Conservation (phyloP, 2,797 vertebrate genomes). For the Chromis chromis region DNA sequence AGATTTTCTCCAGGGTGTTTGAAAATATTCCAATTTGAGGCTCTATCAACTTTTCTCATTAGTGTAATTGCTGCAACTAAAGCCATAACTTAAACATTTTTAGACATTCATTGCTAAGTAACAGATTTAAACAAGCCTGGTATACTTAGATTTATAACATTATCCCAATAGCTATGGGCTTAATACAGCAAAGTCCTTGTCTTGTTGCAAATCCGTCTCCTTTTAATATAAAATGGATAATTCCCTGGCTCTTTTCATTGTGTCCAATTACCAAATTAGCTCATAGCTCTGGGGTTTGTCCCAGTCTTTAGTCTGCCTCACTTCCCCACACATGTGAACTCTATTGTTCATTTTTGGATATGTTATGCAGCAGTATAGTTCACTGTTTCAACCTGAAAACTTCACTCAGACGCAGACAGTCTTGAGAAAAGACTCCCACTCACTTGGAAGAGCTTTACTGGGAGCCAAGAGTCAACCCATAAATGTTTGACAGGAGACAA, state of each 20-base stretch:
- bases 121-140: slow-evolving; percentile 29
- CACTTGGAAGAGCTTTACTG: slow-evolving; percentile 26
- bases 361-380: slow-evolving; percentile 25
- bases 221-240: slow-evolving; percentile 42
- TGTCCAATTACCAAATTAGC: slow-evolving; percentile 54
- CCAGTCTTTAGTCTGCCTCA: slow-evolving; percentile 27
- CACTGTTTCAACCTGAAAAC: slow-evolving; percentile 42
- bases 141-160: slow-evolving; percentile 31
- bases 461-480: slow-evolving; percentile 22
- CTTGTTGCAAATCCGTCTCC: slow-evolving; percentile 45
- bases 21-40: slow-evolving; percentile 7
- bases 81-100: slow-evolving; percentile 21
- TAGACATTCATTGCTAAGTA: slow-evolving; percentile 3
- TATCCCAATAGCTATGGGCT: slow-evolving; percentile 32
- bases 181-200: slow-evolving; percentile 25
- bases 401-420: slow-evolving; percentile 24
- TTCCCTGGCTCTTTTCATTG: slow-evolving; percentile 28
- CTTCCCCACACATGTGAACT: slow-evolving; percentile 15
- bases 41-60: slow-evolving; percentile 11
- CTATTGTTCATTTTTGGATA: slow-evolving; percentile 22
- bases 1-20: background rate
- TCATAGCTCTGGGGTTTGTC: slow-evolving; percentile 33
- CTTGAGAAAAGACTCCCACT: slow-evolving; percentile 28
- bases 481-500: slow-evolving; percentile 24
- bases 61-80: slow-evolving; percentile 16